These are phyloP conservation scores for Edolisoma coerulescens DNA, from an alignment of 2,113 vertebrate genomes.

Conservation along the genomic window DNA sequence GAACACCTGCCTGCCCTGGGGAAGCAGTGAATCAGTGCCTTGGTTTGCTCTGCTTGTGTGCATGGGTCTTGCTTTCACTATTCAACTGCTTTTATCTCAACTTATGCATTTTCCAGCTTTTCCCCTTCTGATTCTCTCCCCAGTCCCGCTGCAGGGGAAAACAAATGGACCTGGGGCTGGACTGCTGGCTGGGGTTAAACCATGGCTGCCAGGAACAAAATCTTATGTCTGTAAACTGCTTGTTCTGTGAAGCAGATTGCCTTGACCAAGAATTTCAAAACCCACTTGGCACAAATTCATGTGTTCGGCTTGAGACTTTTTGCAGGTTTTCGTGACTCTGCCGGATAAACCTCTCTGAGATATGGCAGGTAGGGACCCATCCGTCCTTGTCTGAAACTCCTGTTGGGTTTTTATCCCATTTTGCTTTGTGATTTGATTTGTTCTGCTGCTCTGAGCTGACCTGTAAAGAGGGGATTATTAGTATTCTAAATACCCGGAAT, in stretches of 20 bases:
- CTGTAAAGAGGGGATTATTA: background rate
- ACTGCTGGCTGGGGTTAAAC: background rate
- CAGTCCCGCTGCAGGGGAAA: background rate
- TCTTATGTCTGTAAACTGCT: background rate
- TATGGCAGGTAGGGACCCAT: background rate
- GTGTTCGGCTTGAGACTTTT: background rate
- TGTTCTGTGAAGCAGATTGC: background rate
- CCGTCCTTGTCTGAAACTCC: background rate
- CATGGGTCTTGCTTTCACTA: background rate
- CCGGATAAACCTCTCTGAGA: background rate
- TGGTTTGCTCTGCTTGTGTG: background rate
- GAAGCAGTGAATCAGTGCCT: background rate
- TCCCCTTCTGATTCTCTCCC: background rate
- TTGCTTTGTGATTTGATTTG: background rate
- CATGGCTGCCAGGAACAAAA: background rate
- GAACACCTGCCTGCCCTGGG: background rate
- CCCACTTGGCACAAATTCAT: background rate
- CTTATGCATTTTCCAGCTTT: background rate
- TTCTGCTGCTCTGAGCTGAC: background rate
- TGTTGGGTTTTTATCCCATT: background rate
- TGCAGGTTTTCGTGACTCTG: background rate
- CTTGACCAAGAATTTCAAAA: background rate
- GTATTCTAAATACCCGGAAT: background rate
- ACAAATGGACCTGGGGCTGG: background rate
- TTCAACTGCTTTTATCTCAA: background rate